Base-by-base conservation (phyloP, 1,140 invertebrate genomes). In the Anagrus nilaparvatae region DNA sequence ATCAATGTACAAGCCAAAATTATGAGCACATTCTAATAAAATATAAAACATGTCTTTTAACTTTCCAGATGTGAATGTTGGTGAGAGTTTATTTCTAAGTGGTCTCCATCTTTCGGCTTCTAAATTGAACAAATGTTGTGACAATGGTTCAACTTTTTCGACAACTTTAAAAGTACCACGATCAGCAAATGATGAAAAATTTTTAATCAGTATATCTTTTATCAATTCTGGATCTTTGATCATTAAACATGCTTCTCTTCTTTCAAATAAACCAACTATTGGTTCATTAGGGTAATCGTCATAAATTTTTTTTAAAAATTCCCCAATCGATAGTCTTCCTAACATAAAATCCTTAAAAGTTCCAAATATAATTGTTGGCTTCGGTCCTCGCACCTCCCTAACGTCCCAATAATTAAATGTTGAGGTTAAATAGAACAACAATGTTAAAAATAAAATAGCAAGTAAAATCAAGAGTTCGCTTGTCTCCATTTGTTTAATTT, bases 71-170 rank as follows among this genome's bases (percentile, higher is more conserved):
- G 64, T 67, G 35, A 72, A 70, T 10, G 61, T 57, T 1, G 60
- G 60, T 12, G 58, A 58, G n/a, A 72, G 54, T 17, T 71, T 68
- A 4, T 51, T 50, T 18, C 73, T 48, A 13, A 73, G 58, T 10
- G 60, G 52, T 39, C 62, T 61, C 73, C 73, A 75, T 25, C 50
- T 50, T 4, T 51, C 32, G 5, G 48, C 59, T 25, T 41, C 44
- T 8, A 58, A 37, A 21, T 48, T 47, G 12, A 61, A 45, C 2
- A 62, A 29, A 36, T 54, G 44, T 12, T 31, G 30, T 10, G 40
- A 43, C 1, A 49, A 20, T 3, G 48, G 48, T n/a, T 49, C 48
- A 2, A 49, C 31, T 19, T 52, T 47, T 14, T 47, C 45, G 23
- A 53, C 40, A 16, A 46, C 19, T 10, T 30, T 31, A n/a, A n/a